Base-by-base conservation (phyloP, 2,888 invertebrate genomes). In the Notodonta dromedarius region DNA sequence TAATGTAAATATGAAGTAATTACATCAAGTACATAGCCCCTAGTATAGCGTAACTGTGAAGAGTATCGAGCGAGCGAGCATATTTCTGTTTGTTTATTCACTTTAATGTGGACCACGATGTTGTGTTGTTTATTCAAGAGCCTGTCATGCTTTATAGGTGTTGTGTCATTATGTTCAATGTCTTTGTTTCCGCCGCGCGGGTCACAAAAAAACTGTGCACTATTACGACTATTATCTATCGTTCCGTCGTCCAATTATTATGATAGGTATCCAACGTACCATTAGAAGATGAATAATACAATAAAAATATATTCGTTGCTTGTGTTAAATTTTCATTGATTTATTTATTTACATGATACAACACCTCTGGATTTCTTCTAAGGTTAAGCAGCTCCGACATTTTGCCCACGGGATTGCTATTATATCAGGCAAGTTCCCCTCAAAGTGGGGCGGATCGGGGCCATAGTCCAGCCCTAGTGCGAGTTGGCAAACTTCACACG, bases 1-100 rank as follows among this genome's bases (percentile, higher is more conserved):
- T 71, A 67, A 74, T 66, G 63, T 67, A 69, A 74, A 71, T 65
- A 68, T 58, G 60, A 63, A 68, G 66, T 67, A 72, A 70, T 73
- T 66, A 65, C 62, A 5, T 16, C 65, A 66, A 68, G 60, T 57
- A 67, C 59, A 62, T 57, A 54, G 67, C 57, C 2, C 57, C 57
- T 42, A 16, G n/a, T n/a, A n/a, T n/a, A n/a, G n/a, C 9, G 50
- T 50, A 50, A 16, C 52, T 35, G 24, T 51, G 51, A 32, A 13
- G 32, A 32, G 32, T 16, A 35, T 9, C 50, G 5, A n/a, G 46
- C n/a, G n/a, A 46, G n/a, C 16, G 9, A 16, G 16, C 50, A 50
- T 50, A 16, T 11, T 16, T 50, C 16, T 32, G 32, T 32, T 24
- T 52, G 24, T 52, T 32, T 32, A 52, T 32, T 32, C 52, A 52